These are phyloP conservation scores for Cherax destructor DNA, from an alignment of 1,140 invertebrate genomes.

Conservation along the genomic window DNA sequence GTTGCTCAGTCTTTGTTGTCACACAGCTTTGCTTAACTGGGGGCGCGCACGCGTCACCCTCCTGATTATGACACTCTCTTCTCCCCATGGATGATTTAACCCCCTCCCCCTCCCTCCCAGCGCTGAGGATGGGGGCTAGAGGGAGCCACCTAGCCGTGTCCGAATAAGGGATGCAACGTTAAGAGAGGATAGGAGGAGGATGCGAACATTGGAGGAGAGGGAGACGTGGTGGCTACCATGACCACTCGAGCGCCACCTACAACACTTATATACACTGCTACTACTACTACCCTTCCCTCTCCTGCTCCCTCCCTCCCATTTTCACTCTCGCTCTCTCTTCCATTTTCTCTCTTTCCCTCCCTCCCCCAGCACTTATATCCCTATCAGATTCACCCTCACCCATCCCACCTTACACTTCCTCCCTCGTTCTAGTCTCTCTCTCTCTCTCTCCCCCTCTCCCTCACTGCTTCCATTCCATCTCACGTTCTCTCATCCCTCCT, in stretches of 20 bases:
- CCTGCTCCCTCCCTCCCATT: not conserved
- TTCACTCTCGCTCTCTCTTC: no score
- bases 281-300: not conserved
- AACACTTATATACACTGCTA: not conserved
- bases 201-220: not conserved
- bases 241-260: constrained; percentile 20
- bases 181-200: constrained; percentile 5
- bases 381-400: no score
- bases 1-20: constrained; percentile 9
- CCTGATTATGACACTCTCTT: not conserved
- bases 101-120: no score
- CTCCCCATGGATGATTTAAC: not conserved
- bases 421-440: no score
- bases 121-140: no score
- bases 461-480: no score
- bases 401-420: no score
- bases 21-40: constrained; percentile 2
- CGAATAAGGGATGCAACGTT: not conserved
- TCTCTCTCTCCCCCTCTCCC: no score
- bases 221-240: not conserved
- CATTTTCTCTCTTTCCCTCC: no score
- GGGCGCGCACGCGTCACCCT: not conserved
- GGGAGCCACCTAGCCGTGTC: not conserved
- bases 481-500: no score
- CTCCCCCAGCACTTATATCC: no score